Base-by-base conservation (phyloP, 1,140 invertebrate species). In the Octopus bimaculoides region DNA sequence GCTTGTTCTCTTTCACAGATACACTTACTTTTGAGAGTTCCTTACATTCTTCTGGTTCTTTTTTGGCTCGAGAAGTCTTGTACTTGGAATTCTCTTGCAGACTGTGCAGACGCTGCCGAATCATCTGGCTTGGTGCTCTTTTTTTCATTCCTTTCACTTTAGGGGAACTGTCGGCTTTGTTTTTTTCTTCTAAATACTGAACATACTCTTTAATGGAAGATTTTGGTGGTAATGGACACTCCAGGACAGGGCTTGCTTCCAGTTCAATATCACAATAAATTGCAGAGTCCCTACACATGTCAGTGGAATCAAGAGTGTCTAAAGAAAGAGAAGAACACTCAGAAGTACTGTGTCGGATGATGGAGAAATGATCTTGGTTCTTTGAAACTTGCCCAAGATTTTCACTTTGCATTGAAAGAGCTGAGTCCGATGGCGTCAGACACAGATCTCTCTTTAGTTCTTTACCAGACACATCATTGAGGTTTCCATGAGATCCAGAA, bases 201-300 rank as follows among this genome's bases (percentile, higher is more conserved):
- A 87, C 84, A 82, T 83, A 84, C 52, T 84, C 84, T 69, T 82
- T 82, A 56, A 87, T 85, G 12, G 84, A 81, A n/a, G 77, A 80
- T 41, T 78, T 26, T n/a, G 76, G 77, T 17, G 75, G 66, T 41
- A n/a, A 52, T 41, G 4, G 75, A 61, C 41, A 77, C 5, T 66
- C 78, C n/a, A 69, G 17, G 14, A 52, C 74, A n/a, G 54, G 76
- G 54, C 76, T 56, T 52, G 69, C 10, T 53, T 82, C 79, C 69
- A 77, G 56, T 5, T 82, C 81, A 52, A 84, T 82, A 56, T 85
- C 85, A 79, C 82, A 82, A 79, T 82, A 85, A 17, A 85, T 81
- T 10, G 81, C 82, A 56, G 81, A 83, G 75, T 85, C 84, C 41
- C 82, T 54, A 81, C 85, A 85, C 7, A 82, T 77, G 5, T 85